Evolutionary conservation across 2,113 vertebrate genomes (phyloP).

Genomic region (Chaetura pelagica): DNA sequence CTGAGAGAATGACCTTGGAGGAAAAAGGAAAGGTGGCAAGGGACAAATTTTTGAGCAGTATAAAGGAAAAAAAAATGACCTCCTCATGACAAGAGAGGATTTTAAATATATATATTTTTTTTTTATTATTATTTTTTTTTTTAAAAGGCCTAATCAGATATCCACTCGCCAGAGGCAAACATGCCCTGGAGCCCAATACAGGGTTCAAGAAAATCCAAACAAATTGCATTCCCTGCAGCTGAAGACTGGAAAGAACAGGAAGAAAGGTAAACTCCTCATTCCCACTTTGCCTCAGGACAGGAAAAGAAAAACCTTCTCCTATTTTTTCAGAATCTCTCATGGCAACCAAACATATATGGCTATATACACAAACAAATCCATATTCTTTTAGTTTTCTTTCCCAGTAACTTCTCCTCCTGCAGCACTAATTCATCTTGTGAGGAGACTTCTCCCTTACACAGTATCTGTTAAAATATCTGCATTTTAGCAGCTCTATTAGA

Average conservation of each 20-base stretch:
- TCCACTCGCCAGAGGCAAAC: background rate
- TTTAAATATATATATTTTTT: background rate
- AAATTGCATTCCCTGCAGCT: slow-evolving; percentile 1
- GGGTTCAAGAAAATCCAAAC: background rate
- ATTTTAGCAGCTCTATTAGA: background rate
- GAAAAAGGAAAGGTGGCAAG: background rate
- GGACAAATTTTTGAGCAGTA: background rate
- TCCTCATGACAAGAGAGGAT: background rate
- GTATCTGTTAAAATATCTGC: background rate
- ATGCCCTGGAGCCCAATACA: background rate
- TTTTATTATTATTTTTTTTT: too few relatives aligned
- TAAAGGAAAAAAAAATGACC: background rate
- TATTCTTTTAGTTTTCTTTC: background rate
- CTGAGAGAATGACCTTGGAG: background rate
- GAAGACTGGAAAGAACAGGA: background rate
- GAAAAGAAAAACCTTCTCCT: background rate
- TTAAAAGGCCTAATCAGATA: background rate
- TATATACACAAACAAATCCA: background rate
- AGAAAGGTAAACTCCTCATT: background rate
- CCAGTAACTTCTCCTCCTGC: background rate
- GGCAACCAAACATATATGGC: background rate
- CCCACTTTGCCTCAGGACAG: background rate
- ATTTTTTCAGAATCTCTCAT: background rate
- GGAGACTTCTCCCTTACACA: background rate
- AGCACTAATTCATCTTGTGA: accelerated